phyloP scores from a whole-genome alignment of 2,888 invertebrate species.

The Agonopterix alstromeriana region DNA sequence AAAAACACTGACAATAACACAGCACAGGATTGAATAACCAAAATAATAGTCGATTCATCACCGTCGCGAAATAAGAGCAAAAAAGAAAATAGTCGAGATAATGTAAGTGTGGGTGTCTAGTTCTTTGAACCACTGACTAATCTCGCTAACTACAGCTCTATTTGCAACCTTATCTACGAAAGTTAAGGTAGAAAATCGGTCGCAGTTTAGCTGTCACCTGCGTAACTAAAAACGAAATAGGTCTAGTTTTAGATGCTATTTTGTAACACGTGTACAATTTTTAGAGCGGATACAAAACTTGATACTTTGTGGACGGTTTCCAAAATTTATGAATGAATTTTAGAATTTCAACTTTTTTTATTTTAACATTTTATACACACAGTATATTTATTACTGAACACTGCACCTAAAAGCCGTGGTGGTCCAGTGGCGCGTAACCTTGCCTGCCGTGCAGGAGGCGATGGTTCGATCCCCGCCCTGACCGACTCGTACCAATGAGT shows the following conservation, averaged over 20 bases:
- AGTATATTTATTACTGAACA: too few species aligned
- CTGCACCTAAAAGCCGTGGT: too few species aligned
- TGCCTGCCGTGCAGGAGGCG: too few species aligned
- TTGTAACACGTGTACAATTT: neutral
- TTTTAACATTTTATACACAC: too few species aligned
- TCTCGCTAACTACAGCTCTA: neutral
- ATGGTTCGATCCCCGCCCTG: too few species aligned
- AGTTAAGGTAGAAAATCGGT: neutral
- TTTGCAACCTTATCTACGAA: neutral
- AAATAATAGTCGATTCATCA: conserved; percentile 51
- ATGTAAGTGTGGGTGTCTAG: conserved; percentile 45
- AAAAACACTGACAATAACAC: too few species aligned
- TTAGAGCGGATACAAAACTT: neutral
- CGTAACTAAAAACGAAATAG: neutral
- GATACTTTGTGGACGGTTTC: neutral
- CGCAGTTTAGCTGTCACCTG: neutral
- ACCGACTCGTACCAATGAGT: too few species aligned
- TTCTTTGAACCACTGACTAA: conserved; percentile 32
- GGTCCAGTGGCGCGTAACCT: too few species aligned
- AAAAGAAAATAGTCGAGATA: conserved; percentile 35
- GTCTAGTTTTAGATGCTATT: neutral
- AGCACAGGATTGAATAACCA: too few species aligned
- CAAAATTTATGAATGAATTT: neutral
- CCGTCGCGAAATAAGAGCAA: conserved; percentile 50
- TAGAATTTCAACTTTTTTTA: too few species aligned